Percentiles rank a stretch among this genome's conserved stretches.
These are phyloP conservation scores for Atlantisia rogersi DNA, from an alignment of 2,113 vertebrate species.

Conservation along the genomic window DNA sequence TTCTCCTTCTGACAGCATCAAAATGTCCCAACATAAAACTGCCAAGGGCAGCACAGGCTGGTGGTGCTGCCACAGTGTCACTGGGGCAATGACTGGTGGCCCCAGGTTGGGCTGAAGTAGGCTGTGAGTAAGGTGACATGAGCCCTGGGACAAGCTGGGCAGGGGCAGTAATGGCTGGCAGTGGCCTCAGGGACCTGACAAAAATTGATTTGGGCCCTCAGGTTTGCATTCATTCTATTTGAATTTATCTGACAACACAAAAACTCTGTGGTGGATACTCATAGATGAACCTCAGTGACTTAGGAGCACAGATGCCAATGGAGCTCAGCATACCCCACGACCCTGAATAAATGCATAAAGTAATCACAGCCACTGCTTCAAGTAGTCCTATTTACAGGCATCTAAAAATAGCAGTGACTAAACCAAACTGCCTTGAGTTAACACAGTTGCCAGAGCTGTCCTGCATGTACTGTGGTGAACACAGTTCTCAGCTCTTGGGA, in stretches of 20 bases:
- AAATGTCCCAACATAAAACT: not conserved
- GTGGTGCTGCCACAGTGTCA: not conserved
- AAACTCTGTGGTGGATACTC: not conserved
- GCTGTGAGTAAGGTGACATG: not conserved
- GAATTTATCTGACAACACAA: not conserved
- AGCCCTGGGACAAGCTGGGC: not conserved
- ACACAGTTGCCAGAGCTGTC: not conserved
- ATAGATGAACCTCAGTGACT: not conserved
- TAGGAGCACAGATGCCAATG: rapidly evolving
- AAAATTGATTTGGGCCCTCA: not conserved
- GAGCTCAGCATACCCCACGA: not conserved
- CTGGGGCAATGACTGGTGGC: not conserved
- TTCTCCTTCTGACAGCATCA: not conserved
- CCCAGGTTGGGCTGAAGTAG: not conserved
- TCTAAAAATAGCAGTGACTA: not conserved
- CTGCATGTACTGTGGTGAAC: not conserved
- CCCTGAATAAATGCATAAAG: not conserved
- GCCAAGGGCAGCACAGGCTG: rapidly evolving
- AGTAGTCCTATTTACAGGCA: not conserved
- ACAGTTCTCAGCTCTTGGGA: not conserved
- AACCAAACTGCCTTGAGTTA: not conserved
- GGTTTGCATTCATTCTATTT: not conserved
- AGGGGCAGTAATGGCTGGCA: not conserved
- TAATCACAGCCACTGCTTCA: not conserved
- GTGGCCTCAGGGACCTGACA: not conserved